Conservation (phyloP, 2,797 vertebrate genomes). For the Acridotheres tristis region DNA sequence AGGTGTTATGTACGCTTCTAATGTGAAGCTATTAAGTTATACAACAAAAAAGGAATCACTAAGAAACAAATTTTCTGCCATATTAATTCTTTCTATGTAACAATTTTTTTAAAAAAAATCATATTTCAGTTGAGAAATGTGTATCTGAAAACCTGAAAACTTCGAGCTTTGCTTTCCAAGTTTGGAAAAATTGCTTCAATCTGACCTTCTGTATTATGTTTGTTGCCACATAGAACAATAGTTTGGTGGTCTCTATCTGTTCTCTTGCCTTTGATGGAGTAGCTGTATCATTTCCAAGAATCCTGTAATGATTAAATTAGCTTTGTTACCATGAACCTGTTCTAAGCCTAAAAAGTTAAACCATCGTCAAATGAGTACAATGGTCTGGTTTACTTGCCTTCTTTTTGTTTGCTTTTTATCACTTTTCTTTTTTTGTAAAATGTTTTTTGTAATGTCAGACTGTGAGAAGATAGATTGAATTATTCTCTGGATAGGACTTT, state of each 20-base stretch:
- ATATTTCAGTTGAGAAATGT: background rate
- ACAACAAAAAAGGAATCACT: slow-evolving; percentile 7
- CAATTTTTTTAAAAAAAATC: background rate
- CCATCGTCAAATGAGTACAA: background rate
- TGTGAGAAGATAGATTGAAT: background rate
- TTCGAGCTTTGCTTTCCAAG: background rate
- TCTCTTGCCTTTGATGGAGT: background rate
- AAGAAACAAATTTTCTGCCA: slow-evolving; percentile 19
- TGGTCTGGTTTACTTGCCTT: background rate
- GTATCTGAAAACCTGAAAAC: background rate
- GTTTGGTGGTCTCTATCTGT: background rate
- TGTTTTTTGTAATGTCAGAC: background rate
- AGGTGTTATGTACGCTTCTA: background rate
- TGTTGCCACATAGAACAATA: background rate
- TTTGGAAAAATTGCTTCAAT: slow-evolving; percentile 27
- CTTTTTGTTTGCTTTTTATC: background rate
- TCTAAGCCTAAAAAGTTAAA: slow-evolving; percentile 50
- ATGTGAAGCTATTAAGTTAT: background rate
- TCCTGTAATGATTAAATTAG: slow-evolving; percentile 19
- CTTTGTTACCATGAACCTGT: slow-evolving; percentile 35
- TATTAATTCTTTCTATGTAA: background rate
- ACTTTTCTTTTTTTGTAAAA: slow-evolving; percentile 14
- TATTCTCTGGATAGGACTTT: background rate
- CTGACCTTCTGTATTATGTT: background rate
- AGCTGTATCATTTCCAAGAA: slow-evolving; percentile 38